These are phyloP conservation scores for Proctacanthus coquilletti DNA, from an alignment of 1,140 invertebrate species.

Conservation along the genomic window DNA sequence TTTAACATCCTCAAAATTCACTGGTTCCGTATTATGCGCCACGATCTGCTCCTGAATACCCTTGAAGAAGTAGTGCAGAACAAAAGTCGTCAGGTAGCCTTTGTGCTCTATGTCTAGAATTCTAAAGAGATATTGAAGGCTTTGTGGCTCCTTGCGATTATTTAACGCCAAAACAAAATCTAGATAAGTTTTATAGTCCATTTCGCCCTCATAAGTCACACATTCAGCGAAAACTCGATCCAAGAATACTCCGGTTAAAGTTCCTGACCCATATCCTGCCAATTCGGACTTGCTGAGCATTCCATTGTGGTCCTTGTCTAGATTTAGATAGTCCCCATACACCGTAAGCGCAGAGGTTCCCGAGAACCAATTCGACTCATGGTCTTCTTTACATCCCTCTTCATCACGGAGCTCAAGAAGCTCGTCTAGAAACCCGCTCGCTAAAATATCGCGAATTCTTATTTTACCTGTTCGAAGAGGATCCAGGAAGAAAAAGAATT, in stretches of 20 bases:
- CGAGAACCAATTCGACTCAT: slow-evolving; percentile 87
- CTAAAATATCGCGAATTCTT: slow-evolving; percentile 78
- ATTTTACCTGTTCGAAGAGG: slow-evolving; percentile 73
- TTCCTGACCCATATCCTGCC: slow-evolving; percentile 76
- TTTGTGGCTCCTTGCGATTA: slow-evolving; percentile 80
- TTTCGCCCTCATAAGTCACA: slow-evolving; percentile 88
- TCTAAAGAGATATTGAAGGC: slow-evolving; percentile 80
- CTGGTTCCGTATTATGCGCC: slow-evolving; percentile 65
- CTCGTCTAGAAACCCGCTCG: slow-evolving; percentile 75
- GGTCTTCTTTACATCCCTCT: slow-evolving; percentile 58
- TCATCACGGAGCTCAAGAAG: slow-evolving; percentile 78
- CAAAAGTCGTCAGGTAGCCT: slow-evolving; percentile 80
- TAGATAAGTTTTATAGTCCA: slow-evolving; percentile 95
- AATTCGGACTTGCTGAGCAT: slow-evolving; percentile 85
- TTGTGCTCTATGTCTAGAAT: slow-evolving; percentile 81
- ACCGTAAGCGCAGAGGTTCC: slow-evolving; percentile 76
- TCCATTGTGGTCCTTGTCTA: slow-evolving; percentile 91
- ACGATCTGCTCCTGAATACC: slow-evolving; percentile 83
- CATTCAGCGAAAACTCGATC: slow-evolving; percentile 91
- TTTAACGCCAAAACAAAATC: slow-evolving; percentile 90
- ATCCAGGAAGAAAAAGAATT: slow-evolving; percentile 93
- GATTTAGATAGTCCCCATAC: slow-evolving; percentile 84
- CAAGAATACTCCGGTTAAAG: slow-evolving; percentile 80
- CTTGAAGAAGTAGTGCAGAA: slow-evolving; percentile 87
- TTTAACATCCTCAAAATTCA: slow-evolving; percentile 87